Percentiles rank a stretch among this genome's conserved stretches.
Conservation (phyloP, 2,797 vertebrate genomes). For the Schizopygopsis pylzovi region DNA sequence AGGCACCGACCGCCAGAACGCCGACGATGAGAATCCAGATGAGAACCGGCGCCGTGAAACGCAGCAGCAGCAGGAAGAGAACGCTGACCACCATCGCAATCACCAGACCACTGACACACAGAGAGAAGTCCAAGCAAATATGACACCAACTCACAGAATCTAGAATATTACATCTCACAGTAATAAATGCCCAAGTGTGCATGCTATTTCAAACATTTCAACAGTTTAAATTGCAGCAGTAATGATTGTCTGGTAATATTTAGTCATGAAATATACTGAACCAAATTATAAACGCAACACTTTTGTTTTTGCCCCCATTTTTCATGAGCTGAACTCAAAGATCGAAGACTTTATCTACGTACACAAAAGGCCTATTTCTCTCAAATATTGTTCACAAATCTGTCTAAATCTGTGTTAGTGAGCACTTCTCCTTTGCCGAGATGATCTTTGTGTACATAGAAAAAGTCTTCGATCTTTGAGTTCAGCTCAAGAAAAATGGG, state of each 20-base stretch:
- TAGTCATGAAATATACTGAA: background rate
- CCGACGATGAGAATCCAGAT: slow-evolving; percentile 86
- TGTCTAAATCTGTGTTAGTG: too few species aligned
- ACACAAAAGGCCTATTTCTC: too few species aligned
- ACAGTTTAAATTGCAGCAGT: background rate
- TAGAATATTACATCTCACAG: background rate
- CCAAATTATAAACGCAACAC: too few species aligned
- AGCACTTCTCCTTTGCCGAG: too few species aligned
- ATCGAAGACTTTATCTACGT: too few species aligned
- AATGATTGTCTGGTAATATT: background rate
- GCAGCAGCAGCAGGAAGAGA: slow-evolving; percentile 86
- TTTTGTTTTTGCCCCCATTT: too few species aligned
- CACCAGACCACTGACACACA: slow-evolving; percentile 75
- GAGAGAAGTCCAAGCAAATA: background rate
- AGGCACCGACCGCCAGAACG: slow-evolving; percentile 81
- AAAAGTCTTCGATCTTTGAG: too few species aligned
- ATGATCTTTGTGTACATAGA: too few species aligned
- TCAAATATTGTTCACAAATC: too few species aligned
- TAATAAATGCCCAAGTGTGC: background rate
- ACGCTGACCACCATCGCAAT: slow-evolving; percentile 86
- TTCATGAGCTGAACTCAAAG: too few species aligned
- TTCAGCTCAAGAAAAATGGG: too few species aligned
- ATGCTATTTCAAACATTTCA: background rate
- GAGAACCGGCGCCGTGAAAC: slow-evolving; percentile 83
- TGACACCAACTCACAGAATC: background rate